Conservation (phyloP, 2,113 vertebrate genomes). For the Anolis sagrei region DNA sequence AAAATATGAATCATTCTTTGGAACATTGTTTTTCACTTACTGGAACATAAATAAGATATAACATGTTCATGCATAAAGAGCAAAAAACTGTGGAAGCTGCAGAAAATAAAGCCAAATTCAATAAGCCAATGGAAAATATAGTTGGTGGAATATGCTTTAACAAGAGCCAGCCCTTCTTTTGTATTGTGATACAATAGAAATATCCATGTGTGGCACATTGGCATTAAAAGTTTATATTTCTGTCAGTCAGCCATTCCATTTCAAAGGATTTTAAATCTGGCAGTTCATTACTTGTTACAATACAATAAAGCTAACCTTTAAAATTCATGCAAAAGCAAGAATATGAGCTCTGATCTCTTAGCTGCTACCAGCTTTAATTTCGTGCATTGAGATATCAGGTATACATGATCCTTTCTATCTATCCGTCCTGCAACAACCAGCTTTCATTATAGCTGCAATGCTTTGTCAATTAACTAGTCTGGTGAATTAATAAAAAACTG, state of each 20-base stretch:
- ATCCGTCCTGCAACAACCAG: background rate
- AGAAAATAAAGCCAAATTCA: constrained; percentile 37
- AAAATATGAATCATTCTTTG: constrained; percentile 59
- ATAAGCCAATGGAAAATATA: constrained; percentile 13
- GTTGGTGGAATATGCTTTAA: constrained; percentile 37
- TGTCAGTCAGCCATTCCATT: constrained; percentile 22
- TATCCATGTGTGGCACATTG: constrained; percentile 18
- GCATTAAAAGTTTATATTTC: constrained; percentile 20
- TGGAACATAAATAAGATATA: constrained; percentile 31
- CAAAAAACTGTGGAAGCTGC: constrained; percentile 37
- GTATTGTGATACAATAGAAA: constrained; percentile 20
- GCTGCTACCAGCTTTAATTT: background rate
- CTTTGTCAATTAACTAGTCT: background rate
- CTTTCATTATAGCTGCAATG: background rate
- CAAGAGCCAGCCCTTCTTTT: constrained; percentile 21
- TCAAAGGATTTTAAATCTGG: background rate
- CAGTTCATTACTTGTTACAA: background rate
- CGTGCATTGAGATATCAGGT: background rate
- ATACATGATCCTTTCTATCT: background rate
- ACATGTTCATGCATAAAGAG: constrained; percentile 29
- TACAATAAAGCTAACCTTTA: background rate
- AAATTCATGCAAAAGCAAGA: background rate
- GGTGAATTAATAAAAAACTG: background rate
- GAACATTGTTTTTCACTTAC: constrained; percentile 41
- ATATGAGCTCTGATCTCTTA: background rate